Conservation (phyloP, 2,797 vertebrate species). For the Sebastes itinus region DNA sequence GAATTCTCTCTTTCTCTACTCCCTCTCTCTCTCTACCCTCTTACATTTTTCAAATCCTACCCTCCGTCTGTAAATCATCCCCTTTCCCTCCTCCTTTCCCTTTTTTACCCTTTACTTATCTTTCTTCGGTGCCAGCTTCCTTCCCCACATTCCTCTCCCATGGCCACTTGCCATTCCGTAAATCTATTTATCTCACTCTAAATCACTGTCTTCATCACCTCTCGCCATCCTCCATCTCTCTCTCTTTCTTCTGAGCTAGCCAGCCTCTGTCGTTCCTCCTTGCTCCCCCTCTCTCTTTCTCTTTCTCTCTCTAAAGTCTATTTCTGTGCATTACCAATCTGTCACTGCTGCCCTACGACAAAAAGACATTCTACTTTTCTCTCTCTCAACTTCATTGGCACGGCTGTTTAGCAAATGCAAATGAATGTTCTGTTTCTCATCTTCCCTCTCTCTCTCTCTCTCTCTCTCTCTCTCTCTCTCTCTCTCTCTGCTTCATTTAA, state of each 20-base stretch:
- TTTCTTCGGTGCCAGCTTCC: slow-evolving; percentile 38
- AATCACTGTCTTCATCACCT: slow-evolving; percentile 69
- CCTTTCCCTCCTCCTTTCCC: not conserved
- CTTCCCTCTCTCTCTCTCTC: not conserved
- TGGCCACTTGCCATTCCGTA: slow-evolving; percentile 54
- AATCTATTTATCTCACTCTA: slow-evolving; percentile 63
- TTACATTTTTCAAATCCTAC: slow-evolving; percentile 31
- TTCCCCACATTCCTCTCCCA: slow-evolving; percentile 42
- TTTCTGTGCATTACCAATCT: slow-evolving; percentile 62
- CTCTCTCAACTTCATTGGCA: not conserved
- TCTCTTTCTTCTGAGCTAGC: slow-evolving; percentile 27
- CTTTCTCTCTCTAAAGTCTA: slow-evolving; percentile 42
- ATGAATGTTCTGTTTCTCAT: not conserved
- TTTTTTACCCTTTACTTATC: slow-evolving; percentile 17
- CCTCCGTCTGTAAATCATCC: slow-evolving; percentile 35
- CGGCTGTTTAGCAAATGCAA: not conserved
- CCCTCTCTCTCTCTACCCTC: not conserved
- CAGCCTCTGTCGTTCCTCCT: slow-evolving; percentile 14
- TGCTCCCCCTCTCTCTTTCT: not conserved
- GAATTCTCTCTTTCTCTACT: slow-evolving; percentile 9
- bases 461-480: too few species aligned
- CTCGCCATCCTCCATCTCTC: slow-evolving; percentile 42
- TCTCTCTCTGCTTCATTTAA: not conserved
- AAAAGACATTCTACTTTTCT: slow-evolving; percentile 39
- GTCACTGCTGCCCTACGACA: slow-evolving; percentile 47